These are phyloP conservation scores for Caenorhabditis macrosperma DNA, from an alignment of 2,888 invertebrate genomes.

Conservation along the genomic window DNA sequence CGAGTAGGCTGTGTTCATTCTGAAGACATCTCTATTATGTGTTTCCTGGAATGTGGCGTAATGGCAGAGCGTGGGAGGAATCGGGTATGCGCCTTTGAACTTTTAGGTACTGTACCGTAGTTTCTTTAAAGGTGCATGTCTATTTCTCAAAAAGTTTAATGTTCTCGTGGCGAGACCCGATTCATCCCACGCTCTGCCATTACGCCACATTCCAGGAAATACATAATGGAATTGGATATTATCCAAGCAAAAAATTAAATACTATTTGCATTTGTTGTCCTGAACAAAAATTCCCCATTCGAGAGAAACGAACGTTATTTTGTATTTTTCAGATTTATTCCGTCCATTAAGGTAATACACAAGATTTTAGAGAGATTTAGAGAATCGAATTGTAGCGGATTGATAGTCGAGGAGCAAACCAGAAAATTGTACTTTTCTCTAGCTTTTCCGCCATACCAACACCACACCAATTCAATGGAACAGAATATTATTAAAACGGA, in stretches of 20 bases:
- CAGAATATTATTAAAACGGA: not conserved
- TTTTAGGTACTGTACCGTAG: too few relatives aligned
- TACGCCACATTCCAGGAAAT: too few relatives aligned
- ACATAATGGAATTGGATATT: too few relatives aligned
- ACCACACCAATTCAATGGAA: not conserved
- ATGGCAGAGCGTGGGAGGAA: too few relatives aligned
- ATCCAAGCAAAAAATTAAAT: not conserved
- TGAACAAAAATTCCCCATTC: not conserved
- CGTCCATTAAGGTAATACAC: constrained; percentile 57
- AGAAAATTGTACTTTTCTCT: too few relatives aligned
- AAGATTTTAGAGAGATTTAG: constrained; percentile 25
- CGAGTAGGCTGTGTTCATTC: constrained; percentile 31
- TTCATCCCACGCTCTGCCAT: too few relatives aligned
- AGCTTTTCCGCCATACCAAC: constrained; percentile 13
- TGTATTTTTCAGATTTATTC: constrained; percentile 54
- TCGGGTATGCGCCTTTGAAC: too few relatives aligned
- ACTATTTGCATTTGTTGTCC: not conserved
- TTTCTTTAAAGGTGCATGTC: too few relatives aligned
- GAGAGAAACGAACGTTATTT: not conserved
- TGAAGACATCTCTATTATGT: too few relatives aligned
- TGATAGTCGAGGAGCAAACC: not conserved
- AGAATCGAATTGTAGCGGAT: constrained; percentile 12
- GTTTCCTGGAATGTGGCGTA: too few relatives aligned
- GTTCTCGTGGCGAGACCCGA: too few relatives aligned
- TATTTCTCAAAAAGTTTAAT: too few relatives aligned